Evolutionary conservation across 64 coral and sea anemone genomes (phyloP).

Genomic region (Hydrozoanthus tunicans): DNA sequence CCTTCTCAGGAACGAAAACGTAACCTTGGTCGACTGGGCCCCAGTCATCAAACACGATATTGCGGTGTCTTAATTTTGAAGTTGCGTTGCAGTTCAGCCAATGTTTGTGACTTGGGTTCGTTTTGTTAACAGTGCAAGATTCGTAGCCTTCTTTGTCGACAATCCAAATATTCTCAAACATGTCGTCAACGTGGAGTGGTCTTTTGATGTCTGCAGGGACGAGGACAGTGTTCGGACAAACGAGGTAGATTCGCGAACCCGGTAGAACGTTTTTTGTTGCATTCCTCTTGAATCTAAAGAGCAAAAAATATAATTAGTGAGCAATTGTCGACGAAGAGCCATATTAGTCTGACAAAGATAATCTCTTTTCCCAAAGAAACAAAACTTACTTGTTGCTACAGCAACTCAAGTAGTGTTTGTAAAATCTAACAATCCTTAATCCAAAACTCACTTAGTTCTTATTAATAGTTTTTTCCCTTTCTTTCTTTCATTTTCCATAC

Average conservation of each 20-base stretch:
- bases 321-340: background rate
- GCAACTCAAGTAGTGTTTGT: too few species aligned
- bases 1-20: conserved; percentile 19
- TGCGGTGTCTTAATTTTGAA: conserved; percentile 38
- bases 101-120: conserved; percentile 41
- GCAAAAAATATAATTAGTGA: background rate
- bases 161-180: conserved; percentile 62
- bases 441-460: too few species aligned
- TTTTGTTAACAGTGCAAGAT: conserved; percentile 35
- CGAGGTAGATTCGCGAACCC: conserved; percentile 52
- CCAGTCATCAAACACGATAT: conserved; percentile 42
- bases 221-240: conserved; percentile 44
- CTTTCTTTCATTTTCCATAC: too few species aligned
- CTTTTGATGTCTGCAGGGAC: conserved; percentile 29
- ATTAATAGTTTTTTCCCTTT: too few species aligned
- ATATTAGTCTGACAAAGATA: background rate
- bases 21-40: conserved; percentile 49
- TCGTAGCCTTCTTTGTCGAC: conserved; percentile 32
- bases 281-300: conserved; percentile 36
- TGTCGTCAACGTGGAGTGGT: conserved; percentile 29
- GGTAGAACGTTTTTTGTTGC: conserved; percentile 35
- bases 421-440: too few species aligned
- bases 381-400: too few species aligned
- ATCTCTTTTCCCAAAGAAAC: too few species aligned
- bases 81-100: conserved; percentile 48